Percentiles rank a stretch among this genome's conserved stretches.
phyloP scores from a whole-genome alignment of 2,888 invertebrate species.

The Temnothorax ravouxi region DNA sequence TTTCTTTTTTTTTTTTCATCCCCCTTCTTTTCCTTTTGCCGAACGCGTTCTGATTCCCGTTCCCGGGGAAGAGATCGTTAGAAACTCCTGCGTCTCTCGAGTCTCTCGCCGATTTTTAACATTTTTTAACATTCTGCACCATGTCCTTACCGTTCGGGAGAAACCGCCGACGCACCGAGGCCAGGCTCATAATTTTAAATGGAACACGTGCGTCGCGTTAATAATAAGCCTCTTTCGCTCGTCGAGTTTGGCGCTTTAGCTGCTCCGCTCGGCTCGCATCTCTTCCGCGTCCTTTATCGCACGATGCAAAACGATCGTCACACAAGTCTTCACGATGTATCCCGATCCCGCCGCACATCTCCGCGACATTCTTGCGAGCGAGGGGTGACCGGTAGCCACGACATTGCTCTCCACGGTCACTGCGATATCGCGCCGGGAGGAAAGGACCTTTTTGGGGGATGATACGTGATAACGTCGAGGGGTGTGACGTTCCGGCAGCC shows the following conservation, averaged over 20 bases:
- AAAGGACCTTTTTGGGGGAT: constrained; percentile 17
- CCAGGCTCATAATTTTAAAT: constrained; percentile 39
- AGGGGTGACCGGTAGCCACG: not conserved
- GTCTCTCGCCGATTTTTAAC: not conserved
- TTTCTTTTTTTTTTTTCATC: not conserved
- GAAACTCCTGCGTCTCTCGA: not conserved
- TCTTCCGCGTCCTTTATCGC: not conserved
- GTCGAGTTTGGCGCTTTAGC: constrained; percentile 4
- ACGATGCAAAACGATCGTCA: not conserved
- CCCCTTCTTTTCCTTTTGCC: not conserved
- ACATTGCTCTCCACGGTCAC: constrained; percentile 10
- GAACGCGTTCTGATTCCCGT: not conserved
- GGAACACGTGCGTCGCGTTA: constrained; percentile 35
- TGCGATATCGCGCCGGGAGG: not conserved
- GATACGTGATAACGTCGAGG: constrained; percentile 37
- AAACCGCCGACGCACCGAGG: not conserved
- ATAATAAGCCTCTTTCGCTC: not conserved
- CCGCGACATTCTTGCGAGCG: not conserved
- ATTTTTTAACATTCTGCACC: no score
- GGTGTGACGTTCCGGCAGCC: constrained; percentile 49
- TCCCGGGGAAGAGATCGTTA: not conserved
- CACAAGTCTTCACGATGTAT: not conserved
- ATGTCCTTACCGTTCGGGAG: constrained; percentile 5
- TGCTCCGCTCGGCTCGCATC: not conserved
- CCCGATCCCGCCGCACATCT: not conserved